Conservation (phyloP, 2,888 invertebrate species). For the Drosophila kambysellisi region DNA sequence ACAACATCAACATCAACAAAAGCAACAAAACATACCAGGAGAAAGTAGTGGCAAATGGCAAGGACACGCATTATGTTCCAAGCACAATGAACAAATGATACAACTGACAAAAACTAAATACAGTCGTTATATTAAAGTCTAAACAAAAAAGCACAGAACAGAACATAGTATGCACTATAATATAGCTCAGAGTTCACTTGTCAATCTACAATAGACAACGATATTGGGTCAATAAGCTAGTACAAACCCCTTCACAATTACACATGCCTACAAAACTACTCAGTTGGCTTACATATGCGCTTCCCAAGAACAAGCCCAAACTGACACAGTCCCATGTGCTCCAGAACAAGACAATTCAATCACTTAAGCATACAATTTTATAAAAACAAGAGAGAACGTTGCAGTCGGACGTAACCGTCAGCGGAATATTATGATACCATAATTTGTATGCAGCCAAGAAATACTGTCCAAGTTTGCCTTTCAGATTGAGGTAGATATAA, state of each 20-base stretch:
- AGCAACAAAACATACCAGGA: constrained; percentile 14
- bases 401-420: too few relatives aligned
- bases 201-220: constrained; percentile 15
- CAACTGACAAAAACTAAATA: constrained; percentile 38
- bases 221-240: constrained; percentile 36
- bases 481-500: too few relatives aligned
- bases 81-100: constrained; percentile 38
- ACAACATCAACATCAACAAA: neutral
- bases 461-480: too few relatives aligned
- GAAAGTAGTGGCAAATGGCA: constrained; percentile 47
- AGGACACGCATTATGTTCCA: constrained; percentile 63
- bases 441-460: too few relatives aligned
- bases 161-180: constrained; percentile 5
- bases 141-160: constrained; percentile 1
- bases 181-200: constrained; percentile 20
- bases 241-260: constrained; percentile 20
- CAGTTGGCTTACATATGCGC: constrained; percentile 1
- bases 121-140: constrained; percentile 33
- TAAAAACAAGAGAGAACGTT: too few relatives aligned
- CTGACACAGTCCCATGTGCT: constrained; percentile 4
- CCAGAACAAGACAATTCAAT: neutral
- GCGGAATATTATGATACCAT: too few relatives aligned
- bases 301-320: neutral
- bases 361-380: neutral
- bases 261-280: constrained; percentile 7